Base-by-base conservation (phyloP, 2,113 vertebrate genomes). In the Corythornis vintsioides region DNA sequence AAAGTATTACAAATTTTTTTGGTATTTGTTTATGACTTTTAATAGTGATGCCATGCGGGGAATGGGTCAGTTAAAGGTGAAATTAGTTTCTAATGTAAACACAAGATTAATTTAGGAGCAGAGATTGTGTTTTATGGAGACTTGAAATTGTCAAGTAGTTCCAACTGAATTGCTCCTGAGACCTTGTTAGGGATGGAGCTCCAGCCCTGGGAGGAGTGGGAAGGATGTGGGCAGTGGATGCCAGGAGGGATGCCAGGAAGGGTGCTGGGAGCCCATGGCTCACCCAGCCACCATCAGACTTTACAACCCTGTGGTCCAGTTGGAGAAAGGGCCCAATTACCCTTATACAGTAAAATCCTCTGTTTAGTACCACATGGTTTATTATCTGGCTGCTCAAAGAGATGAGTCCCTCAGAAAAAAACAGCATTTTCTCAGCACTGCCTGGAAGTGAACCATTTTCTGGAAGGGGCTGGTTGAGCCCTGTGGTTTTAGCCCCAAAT, bases 1-100 rank as follows among this genome's bases (percentile, higher is more conserved):
- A 50, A 94, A 96, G 82, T 76, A 92, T 95, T 92, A 93, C 90
- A 71, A 77, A 71, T 81, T 92, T 89, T 96, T 80, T 89, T 87
- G 77, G 63, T 86, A 92, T 94, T 94, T 95, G 89, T 94, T 96
- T 95, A 85, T 91, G 89, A 88, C 82, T 91, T 69, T 69, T 74
- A 89, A 78, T 92, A 92, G 69, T 80, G 76, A 93, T 94, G 79
- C 94, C 91, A 88, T 94, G 79, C 42, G 15, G 79, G 79, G 91
- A 92, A 45, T 55, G 91, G 84, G 78, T 88, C 87, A 81, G 45
- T 77, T 60, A 65, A 96, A 94, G 91, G 91, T 93, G 94, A 96
- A 91, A 93, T 93, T 77, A 69, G 69, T 65, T 83, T 74, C 55
- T 64, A 29, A 74, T 77, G 61, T 91, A 84, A 95, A 88, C 70